These are phyloP conservation scores for Microtus montanus DNA, from an alignment of 2,113 vertebrate genomes.

Conservation along the genomic window DNA sequence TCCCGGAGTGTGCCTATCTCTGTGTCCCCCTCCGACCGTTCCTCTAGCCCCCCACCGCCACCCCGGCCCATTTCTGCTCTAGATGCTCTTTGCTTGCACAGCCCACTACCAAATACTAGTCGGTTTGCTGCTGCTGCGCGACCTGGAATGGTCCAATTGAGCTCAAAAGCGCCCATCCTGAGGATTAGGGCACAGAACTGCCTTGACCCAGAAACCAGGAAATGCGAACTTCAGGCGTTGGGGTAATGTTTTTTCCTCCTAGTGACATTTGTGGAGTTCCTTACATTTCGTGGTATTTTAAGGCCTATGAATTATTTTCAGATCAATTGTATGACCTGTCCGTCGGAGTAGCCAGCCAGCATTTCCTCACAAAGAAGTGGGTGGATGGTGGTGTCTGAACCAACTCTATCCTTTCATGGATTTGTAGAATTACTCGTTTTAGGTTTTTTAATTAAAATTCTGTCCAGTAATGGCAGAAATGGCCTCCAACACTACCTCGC, in stretches of 20 bases:
- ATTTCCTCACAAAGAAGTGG: conserved; percentile 17
- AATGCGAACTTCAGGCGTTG: not conserved
- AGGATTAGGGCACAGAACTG: not conserved
- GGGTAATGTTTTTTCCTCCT: not conserved
- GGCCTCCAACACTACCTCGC: not conserved
- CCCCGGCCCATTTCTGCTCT: accelerated
- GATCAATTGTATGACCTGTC: not conserved
- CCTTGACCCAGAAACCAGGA: not conserved
- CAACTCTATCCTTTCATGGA: not conserved
- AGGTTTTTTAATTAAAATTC: conserved; percentile 14
- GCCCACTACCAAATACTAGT: not conserved
- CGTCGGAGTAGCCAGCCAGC: not conserved
- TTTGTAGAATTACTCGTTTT: not conserved
- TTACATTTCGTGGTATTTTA: not conserved
- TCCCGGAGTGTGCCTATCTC: not conserved
- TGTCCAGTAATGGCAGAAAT: not conserved
- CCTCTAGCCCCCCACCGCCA: not conserved
- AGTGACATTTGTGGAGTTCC: not conserved
- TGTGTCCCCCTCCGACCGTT: not conserved
- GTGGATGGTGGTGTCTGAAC: too few species aligned
- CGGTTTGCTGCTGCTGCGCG: not conserved
- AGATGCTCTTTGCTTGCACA: not conserved
- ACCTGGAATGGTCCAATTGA: not conserved
- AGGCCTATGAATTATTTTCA: conserved; percentile 3
- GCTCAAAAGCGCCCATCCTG: not conserved